Conservation (phyloP, 1,140 invertebrate genomes). For the Leptonema lineaticorne region DNA sequence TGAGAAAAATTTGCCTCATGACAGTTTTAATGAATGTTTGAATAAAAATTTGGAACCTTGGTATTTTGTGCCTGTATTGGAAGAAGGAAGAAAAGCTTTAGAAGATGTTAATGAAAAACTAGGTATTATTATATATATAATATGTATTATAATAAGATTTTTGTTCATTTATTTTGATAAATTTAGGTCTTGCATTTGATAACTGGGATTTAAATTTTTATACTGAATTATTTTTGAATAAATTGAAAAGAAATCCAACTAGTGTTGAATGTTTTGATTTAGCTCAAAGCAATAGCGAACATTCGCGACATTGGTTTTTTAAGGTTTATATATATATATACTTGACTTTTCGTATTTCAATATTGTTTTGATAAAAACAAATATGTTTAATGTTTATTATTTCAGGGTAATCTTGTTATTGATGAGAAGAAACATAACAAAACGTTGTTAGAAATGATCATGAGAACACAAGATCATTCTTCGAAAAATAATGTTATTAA, state of each 20-base stretch:
- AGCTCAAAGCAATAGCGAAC: constrained; percentile 97
- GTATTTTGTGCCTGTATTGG: constrained; percentile 81
- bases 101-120: constrained; percentile 81
- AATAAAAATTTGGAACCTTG: constrained; percentile 68
- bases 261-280: constrained; percentile 98
- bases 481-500: constrained; percentile 97
- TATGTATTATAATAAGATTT: background rate
- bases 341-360: background rate
- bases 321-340: constrained; percentile 54
- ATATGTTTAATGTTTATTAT: constrained; percentile 27
- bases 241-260: constrained; percentile 90
- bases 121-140: constrained; percentile 59
- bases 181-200: constrained; percentile 79
- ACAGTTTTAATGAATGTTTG: constrained; percentile 69
- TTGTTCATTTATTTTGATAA: background rate
- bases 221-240: constrained; percentile 75
- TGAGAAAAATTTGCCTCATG: constrained; percentile 67
- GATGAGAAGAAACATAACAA: constrained; percentile 76
- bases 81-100: constrained; percentile 74
- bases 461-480: constrained; percentile 80
- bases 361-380: background rate
- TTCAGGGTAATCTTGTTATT: constrained; percentile 81
- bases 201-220: constrained; percentile 87
- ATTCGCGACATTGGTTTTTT: constrained; percentile 92
- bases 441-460: constrained; percentile 91